A percentile compares a stretch with the other conserved stretches of the same genome.
Conservation (phyloP, 2,888 invertebrate genomes). For the Onthophagus sagittarius region DNA sequence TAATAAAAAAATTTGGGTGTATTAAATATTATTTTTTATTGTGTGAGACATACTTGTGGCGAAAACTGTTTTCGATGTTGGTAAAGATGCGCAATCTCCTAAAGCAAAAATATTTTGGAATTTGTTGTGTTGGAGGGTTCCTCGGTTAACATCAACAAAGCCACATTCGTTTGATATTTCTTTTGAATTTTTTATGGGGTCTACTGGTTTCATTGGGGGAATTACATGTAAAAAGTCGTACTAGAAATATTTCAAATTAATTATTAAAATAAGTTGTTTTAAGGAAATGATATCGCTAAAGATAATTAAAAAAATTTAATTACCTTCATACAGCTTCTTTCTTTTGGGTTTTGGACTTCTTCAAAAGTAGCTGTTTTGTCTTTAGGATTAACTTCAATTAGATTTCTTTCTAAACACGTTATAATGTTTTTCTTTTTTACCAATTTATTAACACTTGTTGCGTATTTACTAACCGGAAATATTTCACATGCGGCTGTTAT, state of each 20-base stretch:
- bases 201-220: slow-evolving; percentile 13
- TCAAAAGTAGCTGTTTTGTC: slow-evolving; percentile 12
- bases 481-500: background rate
- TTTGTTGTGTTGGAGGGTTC: slow-evolving; percentile 18
- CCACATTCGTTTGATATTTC: slow-evolving; percentile 11
- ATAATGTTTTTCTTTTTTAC: slow-evolving; percentile 9
- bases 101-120: slow-evolving; percentile 19
- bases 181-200: background rate
- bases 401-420: slow-evolving; percentile 2
- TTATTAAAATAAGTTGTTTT: no score
- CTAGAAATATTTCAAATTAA: slow-evolving; percentile 1
- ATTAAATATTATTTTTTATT: background rate
- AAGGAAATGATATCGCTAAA: no score
- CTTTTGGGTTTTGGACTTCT: slow-evolving; percentile 5
- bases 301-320: background rate
- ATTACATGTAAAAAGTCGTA: slow-evolving; percentile 19
- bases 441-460: slow-evolving; percentile 3
- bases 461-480: slow-evolving; percentile 15
- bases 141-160: slow-evolving; percentile 9
- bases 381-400: slow-evolving; percentile 14
- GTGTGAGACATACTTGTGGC: slow-evolving; percentile 10
- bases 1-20: background rate
- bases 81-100: slow-evolving; percentile 17
- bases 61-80: slow-evolving; percentile 15
- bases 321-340: slow-evolving; percentile 13